Conservation (phyloP, 2,113 vertebrate species). For the Oceanodroma tethys region DNA sequence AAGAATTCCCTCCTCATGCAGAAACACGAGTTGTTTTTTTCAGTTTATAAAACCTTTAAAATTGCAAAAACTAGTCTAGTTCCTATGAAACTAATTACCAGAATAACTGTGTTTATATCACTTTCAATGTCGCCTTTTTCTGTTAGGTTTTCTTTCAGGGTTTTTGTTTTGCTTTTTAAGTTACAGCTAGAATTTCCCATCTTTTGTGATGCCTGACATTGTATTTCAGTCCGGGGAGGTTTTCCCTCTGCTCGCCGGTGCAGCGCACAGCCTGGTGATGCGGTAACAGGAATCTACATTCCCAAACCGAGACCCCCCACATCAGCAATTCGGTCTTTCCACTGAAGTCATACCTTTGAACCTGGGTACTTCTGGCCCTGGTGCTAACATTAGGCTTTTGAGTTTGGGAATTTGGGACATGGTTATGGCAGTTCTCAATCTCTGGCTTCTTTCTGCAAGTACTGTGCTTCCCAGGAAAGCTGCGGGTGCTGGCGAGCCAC, state of each 20-base stretch:
- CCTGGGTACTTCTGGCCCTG: not conserved
- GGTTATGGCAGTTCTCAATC: not conserved
- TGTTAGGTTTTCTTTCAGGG: not conserved
- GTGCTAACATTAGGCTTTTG: not conserved
- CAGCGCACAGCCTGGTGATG: not conserved
- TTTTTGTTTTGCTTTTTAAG: not conserved
- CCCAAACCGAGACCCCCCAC: not conserved
- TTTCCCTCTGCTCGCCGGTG: not conserved
- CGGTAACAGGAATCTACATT: not conserved
- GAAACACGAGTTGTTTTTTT: not conserved
- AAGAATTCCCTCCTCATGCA: not conserved
- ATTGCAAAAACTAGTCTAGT: not conserved
- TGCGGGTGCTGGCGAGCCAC: not conserved
- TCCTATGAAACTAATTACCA: not conserved
- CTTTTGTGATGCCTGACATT: not conserved
- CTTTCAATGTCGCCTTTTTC: not conserved
- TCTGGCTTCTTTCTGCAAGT: not conserved
- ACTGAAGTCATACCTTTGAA: not conserved
- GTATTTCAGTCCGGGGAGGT: not conserved
- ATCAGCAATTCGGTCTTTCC: not conserved
- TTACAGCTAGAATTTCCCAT: not conserved
- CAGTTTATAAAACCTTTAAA: not conserved
- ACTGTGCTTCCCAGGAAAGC: not conserved
- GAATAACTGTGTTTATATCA: not conserved
- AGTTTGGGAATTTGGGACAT: not conserved